Evolutionary conservation across 2,888 invertebrate genomes (phyloP).

Genomic region (Tanaodytes sp.): DNA sequence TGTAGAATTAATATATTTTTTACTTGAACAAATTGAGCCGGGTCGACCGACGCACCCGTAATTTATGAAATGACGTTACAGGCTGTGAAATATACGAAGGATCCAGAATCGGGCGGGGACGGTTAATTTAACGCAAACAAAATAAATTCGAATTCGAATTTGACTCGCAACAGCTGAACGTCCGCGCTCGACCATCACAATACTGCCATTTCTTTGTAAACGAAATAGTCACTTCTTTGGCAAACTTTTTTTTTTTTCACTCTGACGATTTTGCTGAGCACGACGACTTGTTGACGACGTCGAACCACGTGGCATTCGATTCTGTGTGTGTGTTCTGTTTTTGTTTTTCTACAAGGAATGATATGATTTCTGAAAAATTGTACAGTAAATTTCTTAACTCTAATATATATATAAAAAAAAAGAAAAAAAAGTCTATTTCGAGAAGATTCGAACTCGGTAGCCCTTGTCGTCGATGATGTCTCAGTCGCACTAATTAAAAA

Average conservation of each 20-base stretch:
- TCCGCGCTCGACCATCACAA: constrained; percentile 47
- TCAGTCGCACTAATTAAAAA: too few relatives aligned
- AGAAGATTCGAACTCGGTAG: too few relatives aligned
- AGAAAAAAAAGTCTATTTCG: too few relatives aligned
- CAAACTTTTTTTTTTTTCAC: constrained; percentile 10
- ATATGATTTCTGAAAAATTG: too few relatives aligned
- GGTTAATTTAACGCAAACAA: constrained; percentile 11
- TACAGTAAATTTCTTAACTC: too few relatives aligned
- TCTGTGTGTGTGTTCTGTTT: too few relatives aligned
- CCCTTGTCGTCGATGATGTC: too few relatives aligned
- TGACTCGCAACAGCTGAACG: not conserved
- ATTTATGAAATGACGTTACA: constrained; percentile 57
- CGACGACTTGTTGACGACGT: too few relatives aligned
- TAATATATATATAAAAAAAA: too few relatives aligned
- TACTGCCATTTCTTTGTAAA: constrained; percentile 59
- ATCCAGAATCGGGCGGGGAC: constrained; percentile 48
- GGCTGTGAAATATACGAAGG: constrained; percentile 67
- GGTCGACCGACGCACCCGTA: constrained; percentile 26
- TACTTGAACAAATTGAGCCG: constrained; percentile 37
- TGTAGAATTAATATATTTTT: constrained; percentile 49
- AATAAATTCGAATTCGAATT: not conserved
- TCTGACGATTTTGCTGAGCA: too few relatives aligned
- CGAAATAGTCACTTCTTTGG: constrained; percentile 57
- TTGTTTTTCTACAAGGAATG: too few relatives aligned
- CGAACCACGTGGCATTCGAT: constrained; percentile 31